A percentile compares a stretch with the other conserved stretches of the same genome.
Evolutionary conservation across 53 echinoderm and acorn worm genomes (phyloP).

Genomic region (Luidia sarsii): DNA sequence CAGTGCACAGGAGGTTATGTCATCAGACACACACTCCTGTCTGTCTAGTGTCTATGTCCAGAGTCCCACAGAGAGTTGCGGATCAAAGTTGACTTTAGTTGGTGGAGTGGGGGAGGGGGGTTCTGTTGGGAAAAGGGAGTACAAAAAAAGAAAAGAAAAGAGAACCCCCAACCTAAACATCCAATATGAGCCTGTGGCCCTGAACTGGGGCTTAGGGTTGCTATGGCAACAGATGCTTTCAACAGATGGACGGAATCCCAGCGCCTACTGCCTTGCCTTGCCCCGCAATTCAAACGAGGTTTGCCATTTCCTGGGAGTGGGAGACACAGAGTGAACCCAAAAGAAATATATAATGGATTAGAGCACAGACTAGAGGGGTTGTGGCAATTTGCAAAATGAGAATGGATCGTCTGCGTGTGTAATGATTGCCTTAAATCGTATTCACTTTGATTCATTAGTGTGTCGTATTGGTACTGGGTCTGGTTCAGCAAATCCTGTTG

Average conservation of each 20-base stretch:
- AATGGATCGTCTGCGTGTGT: conserved; percentile 8
- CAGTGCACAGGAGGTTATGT: too few species aligned
- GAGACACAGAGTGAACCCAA: background rate
- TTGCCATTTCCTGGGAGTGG: background rate
- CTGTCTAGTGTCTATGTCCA: too few species aligned
- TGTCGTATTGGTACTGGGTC: background rate
- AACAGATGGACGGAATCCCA: conserved; percentile 23
- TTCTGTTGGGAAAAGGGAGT: too few species aligned
- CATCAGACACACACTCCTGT: too few species aligned
- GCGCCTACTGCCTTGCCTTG: too few species aligned
- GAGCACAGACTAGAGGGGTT: background rate
- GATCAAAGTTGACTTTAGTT: conserved; percentile 7
- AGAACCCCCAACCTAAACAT: background rate
- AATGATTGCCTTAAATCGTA: conserved; percentile 41
- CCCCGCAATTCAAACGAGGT: too few species aligned
- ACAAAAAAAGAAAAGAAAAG: background rate
- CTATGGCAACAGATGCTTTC: conserved; percentile 66
- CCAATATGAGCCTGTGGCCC: too few species aligned
- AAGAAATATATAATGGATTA: conserved; percentile 31
- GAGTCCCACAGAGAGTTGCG: too few species aligned
- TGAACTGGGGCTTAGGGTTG: conserved; percentile 21
- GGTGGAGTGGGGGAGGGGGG: too few species aligned
- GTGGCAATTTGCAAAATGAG: conserved; percentile 48
- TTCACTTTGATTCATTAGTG: conserved; percentile 41
- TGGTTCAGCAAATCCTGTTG: background rate